Percentiles rank a stretch among this genome's conserved stretches.
These are phyloP conservation scores for Varanus salvator DNA, from an alignment of 2,113 vertebrate genomes.

Conservation along the genomic window DNA sequence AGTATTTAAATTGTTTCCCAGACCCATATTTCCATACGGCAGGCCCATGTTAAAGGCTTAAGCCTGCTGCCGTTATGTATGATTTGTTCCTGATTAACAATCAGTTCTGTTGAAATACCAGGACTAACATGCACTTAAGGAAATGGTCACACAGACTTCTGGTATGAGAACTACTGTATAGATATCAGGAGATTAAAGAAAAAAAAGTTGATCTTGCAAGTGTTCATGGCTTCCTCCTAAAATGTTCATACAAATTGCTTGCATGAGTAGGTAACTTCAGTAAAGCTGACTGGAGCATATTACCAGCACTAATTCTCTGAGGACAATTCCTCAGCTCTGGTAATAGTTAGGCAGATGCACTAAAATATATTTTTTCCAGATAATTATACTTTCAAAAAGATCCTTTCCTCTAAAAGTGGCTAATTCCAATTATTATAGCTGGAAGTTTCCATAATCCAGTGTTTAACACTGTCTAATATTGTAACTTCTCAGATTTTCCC, in stretches of 20 bases:
- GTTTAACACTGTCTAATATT: background rate
- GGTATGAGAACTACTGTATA: background rate
- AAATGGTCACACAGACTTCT: background rate
- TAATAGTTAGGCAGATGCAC: background rate
- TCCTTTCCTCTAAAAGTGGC: slow-evolving; percentile 8
- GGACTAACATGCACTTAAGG: background rate
- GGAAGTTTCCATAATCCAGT: slow-evolving; percentile 17
- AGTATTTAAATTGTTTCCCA: background rate
- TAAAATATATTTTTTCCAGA: background rate
- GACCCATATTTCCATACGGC: background rate
- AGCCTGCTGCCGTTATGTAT: background rate
- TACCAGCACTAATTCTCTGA: background rate
- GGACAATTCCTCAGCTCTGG: background rate
- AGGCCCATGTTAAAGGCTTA: background rate
- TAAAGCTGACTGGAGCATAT: background rate
- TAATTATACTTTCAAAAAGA: slow-evolving; percentile 29
- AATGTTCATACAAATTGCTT: background rate
- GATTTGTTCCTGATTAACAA: background rate
- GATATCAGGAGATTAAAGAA: background rate
- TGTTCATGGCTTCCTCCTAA: background rate
- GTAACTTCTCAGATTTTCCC: slow-evolving; percentile 54
- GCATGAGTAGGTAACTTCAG: background rate
- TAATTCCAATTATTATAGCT: slow-evolving; percentile 21
- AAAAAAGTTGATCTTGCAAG: background rate
- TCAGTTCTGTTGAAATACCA: background rate